phyloP scores from a whole-genome alignment of 2,113 vertebrate species.

The Alexandromys fortis region DNA sequence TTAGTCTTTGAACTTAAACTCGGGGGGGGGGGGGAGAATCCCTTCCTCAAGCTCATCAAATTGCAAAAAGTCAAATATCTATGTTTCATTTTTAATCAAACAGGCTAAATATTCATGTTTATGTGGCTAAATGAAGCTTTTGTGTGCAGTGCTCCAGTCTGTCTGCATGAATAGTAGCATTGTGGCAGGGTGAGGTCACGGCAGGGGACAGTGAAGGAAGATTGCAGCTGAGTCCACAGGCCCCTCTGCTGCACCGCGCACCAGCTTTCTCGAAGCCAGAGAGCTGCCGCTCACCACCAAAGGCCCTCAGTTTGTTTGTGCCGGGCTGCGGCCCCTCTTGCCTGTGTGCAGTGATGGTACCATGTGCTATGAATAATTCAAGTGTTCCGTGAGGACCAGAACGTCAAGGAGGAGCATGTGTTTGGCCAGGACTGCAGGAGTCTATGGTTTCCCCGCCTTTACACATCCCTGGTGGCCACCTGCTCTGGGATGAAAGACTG shows the following conservation, averaged over 20 bases:
- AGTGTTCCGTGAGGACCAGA: neutral
- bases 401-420: neutral
- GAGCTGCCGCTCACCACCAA: slow-evolving; percentile 6
- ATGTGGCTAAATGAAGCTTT: slow-evolving; percentile 93
- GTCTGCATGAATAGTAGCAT: slow-evolving; percentile 97
- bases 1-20: slow-evolving; percentile 71
- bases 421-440: neutral
- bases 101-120: slow-evolving; percentile 90
- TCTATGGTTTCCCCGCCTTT: neutral
- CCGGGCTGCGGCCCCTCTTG: neutral
- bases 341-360: neutral
- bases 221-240: slow-evolving; percentile 94
- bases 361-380: slow-evolving; percentile 64
- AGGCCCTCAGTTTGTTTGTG: neutral
- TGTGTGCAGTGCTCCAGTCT: slow-evolving; percentile 89
- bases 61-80: slow-evolving; percentile 80
- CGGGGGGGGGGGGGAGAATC: neutral
- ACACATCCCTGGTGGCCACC: neutral
- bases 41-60: slow-evolving; percentile 42
- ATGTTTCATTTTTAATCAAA: slow-evolving; percentile 88
- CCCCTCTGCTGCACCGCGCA: slow-evolving; percentile 84
- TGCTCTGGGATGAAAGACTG: neutral
- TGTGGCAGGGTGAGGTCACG: slow-evolving; percentile 97
- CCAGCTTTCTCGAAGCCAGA: slow-evolving; percentile 87
- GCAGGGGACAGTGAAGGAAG: slow-evolving; percentile 94